Percentiles rank a stretch among this genome's conserved stretches.
Evolutionary conservation across 1,140 invertebrate species (phyloP).

Genomic region (Orius insidiosus): DNA sequence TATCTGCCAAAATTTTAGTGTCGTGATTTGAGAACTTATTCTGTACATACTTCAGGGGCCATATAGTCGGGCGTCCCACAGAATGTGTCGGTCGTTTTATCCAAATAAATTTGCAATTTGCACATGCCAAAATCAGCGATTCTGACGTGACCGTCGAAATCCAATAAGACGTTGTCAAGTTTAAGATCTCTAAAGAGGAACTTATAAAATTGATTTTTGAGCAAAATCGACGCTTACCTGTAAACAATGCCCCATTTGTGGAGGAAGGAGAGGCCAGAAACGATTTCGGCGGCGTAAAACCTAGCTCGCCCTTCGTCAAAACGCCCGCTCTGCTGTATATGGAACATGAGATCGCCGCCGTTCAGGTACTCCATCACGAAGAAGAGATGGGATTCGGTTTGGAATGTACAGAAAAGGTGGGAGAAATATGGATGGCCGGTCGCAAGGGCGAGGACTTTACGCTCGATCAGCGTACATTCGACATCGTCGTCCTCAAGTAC

Average conservation of each 20-base stretch:
- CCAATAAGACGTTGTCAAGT: slow-evolving; percentile 92
- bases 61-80: slow-evolving; percentile 99
- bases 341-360: slow-evolving; percentile 99
- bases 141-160: slow-evolving; percentile 91
- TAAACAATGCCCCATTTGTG: slow-evolving; percentile 44
- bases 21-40: too few relatives aligned
- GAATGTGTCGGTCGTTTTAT: slow-evolving; percentile 91
- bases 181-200: slow-evolving; percentile 72
- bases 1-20: slow-evolving; percentile 62
- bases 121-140: slow-evolving; percentile 99
- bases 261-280: slow-evolving; percentile 77
- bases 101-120: slow-evolving; percentile 89
- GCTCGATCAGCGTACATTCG: slow-evolving; percentile 94
- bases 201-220: too few relatives aligned
- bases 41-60: slow-evolving; percentile 94
- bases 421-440: slow-evolving; percentile 96
- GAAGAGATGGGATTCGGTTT: slow-evolving; percentile 92
- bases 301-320: slow-evolving; percentile 79
- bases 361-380: slow-evolving; percentile 99
- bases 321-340: slow-evolving; percentile 86
- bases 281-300: slow-evolving; percentile 93
- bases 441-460: slow-evolving; percentile 89
- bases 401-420: slow-evolving; percentile 95
- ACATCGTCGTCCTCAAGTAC: slow-evolving; percentile 97
- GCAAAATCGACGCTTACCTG: slow-evolving; percentile 29